A percentile compares a stretch with the other conserved stretches of the same genome.
Conservation (phyloP, 2,113 vertebrate genomes). For the Catagonus wagneri region DNA sequence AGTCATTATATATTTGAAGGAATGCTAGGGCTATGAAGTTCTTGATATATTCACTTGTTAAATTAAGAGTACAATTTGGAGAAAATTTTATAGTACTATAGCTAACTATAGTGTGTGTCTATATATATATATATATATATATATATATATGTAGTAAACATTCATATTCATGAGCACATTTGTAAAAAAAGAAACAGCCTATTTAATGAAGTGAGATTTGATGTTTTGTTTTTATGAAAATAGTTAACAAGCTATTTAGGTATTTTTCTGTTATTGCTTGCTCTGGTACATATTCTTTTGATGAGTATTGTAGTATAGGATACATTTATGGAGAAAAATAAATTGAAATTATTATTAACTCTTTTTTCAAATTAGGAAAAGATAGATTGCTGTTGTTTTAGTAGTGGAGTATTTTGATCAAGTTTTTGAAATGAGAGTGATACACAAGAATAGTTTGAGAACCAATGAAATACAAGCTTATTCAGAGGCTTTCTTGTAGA, state of each 20-base stretch:
- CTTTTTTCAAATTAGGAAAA: conserved; percentile 18
- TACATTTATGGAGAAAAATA: neutral
- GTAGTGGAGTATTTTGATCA: neutral
- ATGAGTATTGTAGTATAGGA: neutral
- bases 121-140: too few relatives aligned
- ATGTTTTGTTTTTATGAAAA: conserved; percentile 21
- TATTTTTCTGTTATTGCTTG: neutral
- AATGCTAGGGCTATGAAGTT: neutral
- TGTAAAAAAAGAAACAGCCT: neutral
- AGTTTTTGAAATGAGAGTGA: neutral
- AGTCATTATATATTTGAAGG: conserved; percentile 18
- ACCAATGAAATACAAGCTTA: neutral
- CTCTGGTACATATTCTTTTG: neutral
- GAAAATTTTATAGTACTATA: neutral
- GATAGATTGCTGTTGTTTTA: neutral
- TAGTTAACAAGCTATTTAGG: neutral
- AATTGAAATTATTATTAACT: conserved; percentile 34
- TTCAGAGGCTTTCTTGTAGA: neutral
- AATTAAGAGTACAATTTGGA: neutral
- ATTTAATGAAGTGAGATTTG: neutral
- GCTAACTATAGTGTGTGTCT: too few relatives aligned
- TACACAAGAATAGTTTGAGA: neutral
- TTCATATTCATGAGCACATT: neutral
- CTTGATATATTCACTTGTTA: neutral
- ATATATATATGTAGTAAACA: neutral